phyloP scores from a whole-genome alignment of 2,797 vertebrate species.

The Synaphobranchus kaupii region DNA sequence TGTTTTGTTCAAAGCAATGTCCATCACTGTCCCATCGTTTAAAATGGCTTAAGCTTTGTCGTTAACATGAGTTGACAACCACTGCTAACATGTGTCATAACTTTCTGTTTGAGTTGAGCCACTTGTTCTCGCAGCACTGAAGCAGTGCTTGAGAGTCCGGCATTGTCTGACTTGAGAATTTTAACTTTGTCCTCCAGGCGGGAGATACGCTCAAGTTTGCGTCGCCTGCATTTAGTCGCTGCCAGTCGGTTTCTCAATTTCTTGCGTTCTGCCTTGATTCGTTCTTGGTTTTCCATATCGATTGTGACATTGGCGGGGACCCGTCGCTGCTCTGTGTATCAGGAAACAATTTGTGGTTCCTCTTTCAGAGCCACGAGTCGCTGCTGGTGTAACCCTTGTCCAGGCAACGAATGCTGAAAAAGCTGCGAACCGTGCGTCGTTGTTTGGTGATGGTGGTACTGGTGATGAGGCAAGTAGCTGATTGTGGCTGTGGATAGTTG shows the following conservation, averaged over 20 bases:
- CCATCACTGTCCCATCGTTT: constrained; percentile 44
- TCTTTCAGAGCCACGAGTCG: constrained; percentile 80
- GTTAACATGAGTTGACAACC: constrained; percentile 90
- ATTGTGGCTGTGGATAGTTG: constrained; percentile 84
- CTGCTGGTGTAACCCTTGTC: constrained; percentile 63
- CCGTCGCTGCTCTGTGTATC: constrained; percentile 80
- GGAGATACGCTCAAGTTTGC: constrained; percentile 93
- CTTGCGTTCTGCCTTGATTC: constrained; percentile 89
- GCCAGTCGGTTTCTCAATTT: constrained; percentile 87
- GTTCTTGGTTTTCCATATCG: constrained; percentile 89
- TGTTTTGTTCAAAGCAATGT: constrained; percentile 55
- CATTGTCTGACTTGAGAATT: constrained; percentile 86
- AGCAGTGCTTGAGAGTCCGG: constrained; percentile 84
- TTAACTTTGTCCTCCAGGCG: constrained; percentile 93
- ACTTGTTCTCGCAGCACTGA: constrained; percentile 88
- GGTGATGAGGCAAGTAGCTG: constrained; percentile 87
- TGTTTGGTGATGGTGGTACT: constrained; percentile 67
- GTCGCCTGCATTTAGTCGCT: constrained; percentile 88
- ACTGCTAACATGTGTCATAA: constrained; percentile 89
- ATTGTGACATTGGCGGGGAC: constrained; percentile 86
- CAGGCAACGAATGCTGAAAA: constrained; percentile 69
- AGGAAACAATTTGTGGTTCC: constrained; percentile 88
- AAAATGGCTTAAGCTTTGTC: constrained; percentile 84
- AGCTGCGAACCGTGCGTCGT: constrained; percentile 68
- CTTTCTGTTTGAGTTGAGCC: constrained; percentile 89